Evolutionary conservation across 2,113 vertebrate species (phyloP).

Genomic region (Catharus bicknelli): DNA sequence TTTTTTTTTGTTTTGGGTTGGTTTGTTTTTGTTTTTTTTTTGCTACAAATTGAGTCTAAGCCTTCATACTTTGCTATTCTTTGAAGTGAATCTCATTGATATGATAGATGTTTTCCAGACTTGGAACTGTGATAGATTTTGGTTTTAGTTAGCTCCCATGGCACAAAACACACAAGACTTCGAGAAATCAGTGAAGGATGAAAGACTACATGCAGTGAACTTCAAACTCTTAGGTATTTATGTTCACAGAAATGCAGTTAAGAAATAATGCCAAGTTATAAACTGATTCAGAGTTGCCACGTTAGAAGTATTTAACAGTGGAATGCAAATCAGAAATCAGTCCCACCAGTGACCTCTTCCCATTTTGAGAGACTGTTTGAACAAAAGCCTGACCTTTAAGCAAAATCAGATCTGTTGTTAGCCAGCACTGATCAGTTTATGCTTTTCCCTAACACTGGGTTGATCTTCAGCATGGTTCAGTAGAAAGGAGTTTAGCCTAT

Average conservation of each 20-base stretch:
- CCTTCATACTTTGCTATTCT: background rate
- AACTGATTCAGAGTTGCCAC: background rate
- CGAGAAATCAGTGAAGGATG: background rate
- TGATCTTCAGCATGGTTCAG: rapidly evolving
- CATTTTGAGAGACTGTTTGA: background rate
- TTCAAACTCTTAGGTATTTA: background rate
- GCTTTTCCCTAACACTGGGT: background rate
- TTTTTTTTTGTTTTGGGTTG: background rate
- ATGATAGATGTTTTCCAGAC: background rate
- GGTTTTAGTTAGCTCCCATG: background rate
- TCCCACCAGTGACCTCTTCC: background rate
- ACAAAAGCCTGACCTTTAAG: background rate
- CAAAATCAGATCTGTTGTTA: background rate
- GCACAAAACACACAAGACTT: background rate
- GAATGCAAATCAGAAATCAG: background rate
- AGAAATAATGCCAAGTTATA: background rate
- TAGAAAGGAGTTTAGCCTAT: background rate
- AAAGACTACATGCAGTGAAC: background rate
- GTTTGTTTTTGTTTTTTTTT: background rate
- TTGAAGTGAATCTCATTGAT: background rate
- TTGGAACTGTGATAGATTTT: background rate
- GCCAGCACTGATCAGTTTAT: background rate
- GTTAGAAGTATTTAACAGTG: background rate
- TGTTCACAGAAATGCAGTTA: background rate
- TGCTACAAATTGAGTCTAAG: background rate